Evolutionary conservation across 1,140 invertebrate species (phyloP), one percentile per base, ranked within the genome.

Genomic region (Tetramorium simillimum): DNA sequence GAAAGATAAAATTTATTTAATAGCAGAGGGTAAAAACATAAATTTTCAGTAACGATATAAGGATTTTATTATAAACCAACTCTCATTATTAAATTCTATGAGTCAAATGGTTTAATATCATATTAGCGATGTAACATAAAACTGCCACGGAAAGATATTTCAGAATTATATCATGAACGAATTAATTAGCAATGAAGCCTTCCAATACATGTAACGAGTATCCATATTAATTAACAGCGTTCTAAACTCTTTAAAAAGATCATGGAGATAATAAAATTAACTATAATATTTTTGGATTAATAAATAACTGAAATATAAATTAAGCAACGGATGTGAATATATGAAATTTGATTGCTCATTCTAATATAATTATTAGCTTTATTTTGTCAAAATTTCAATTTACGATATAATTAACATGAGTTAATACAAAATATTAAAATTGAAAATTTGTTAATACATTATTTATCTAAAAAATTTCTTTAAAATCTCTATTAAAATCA

Each of bases 201-300:
- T 58, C 2, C 12, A 56, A 18, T 51, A 6, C 5, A 62, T 37
- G 12, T 58, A 60, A 24, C 10, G 18, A 14, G 10, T 72, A n/a
- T 53, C 16, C 18, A n/a, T 33, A n/a, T 0, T 76, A 76, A 76
- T 76, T 76, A 76, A 28, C 7, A 76, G 9, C 43, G 21, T 76
- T 60, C 6, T 28, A 16, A 5, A 18, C 3, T 40, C 9, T 76
- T 76, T 76, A 6, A 43, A 3, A 33, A 73, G 37, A n/a, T 3
- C 14, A 33, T 73, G 4, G 4, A 33, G 33, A 33, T 73, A n/a
- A 73, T 5, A 73, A 73, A n/a, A 33, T 73, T 53, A 1, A 16
- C 2, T 16, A 12, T 33, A 73, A 37, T 9, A 73, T 40, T 28
- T 46, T 40, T 40, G 4, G 12, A 49, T 21, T 70, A 9, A 37